phyloP scores from a whole-genome alignment of 2,797 vertebrate genomes.

The Premnoplex brunnescens region DNA sequence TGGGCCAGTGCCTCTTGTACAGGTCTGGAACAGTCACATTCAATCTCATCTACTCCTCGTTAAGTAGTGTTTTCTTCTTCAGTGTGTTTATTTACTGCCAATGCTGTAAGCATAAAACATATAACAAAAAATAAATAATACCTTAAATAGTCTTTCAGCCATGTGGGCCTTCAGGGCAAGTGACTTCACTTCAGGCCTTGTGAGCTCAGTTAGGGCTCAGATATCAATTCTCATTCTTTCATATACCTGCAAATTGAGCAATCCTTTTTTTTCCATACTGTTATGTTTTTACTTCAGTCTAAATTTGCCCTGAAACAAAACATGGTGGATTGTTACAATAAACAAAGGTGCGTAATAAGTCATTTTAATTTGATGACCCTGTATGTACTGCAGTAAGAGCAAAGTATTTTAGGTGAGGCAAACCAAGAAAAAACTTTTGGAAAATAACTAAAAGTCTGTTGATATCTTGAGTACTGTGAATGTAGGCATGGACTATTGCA shows the following conservation, averaged over 20 bases:
- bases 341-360: background rate
- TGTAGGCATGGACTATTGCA: accelerated
- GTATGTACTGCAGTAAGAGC: background rate
- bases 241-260: conserved; percentile 13
- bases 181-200: conserved; percentile 33
- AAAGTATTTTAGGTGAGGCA: background rate
- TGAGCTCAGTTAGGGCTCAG: conserved; percentile 7
- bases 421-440: background rate
- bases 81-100: conserved; percentile 76
- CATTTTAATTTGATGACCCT: background rate
- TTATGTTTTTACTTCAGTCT: background rate
- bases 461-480: background rate
- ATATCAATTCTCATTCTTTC: conserved; percentile 43
- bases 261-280: conserved; percentile 26
- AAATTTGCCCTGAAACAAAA: background rate
- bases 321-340: background rate
- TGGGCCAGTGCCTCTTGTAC: conserved; percentile 74
- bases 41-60: conserved; percentile 76
- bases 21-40: conserved; percentile 71
- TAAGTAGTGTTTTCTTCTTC: conserved; percentile 73
- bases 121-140: conserved; percentile 74
- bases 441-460: background rate
- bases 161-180: conserved; percentile 21
- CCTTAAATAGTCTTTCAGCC: conserved; percentile 56
- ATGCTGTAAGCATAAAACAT: conserved; percentile 71